Percentiles rank a stretch among this genome's conserved stretches.
phyloP scores from a whole-genome alignment of 2,888 invertebrate genomes.

The Ametastegia equiseti region DNA sequence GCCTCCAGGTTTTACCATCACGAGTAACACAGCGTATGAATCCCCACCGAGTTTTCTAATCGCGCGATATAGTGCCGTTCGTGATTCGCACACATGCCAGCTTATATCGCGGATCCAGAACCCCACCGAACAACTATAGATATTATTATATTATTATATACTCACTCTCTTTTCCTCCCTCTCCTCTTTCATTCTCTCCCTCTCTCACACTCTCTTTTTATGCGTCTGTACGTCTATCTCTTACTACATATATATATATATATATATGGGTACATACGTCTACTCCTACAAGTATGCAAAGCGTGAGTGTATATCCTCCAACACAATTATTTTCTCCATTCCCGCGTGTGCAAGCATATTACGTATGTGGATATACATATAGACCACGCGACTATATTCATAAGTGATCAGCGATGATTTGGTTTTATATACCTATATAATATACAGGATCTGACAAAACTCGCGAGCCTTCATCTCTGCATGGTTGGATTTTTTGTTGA shows the following conservation, averaged over 20 bases:
- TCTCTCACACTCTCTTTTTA: neutral
- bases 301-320: too few species aligned
- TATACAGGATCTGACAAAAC: too few species aligned
- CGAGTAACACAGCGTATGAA: too few species aligned
- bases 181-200: neutral
- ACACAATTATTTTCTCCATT: neutral
- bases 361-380: too few species aligned
- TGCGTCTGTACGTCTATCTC: neutral
- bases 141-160: neutral
- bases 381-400: too few species aligned
- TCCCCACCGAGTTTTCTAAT: conserved; percentile 43
- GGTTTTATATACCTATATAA: too few species aligned
- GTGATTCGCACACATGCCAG: conserved; percentile 21
- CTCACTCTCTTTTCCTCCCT: neutral
- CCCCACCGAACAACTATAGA: neutral
- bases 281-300: too few species aligned
- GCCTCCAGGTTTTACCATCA: conserved; percentile 33
- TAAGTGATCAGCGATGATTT: too few species aligned
- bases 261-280: too few species aligned
- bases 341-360: neutral
- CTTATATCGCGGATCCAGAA: conserved; percentile 25
- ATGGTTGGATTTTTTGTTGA: too few species aligned
- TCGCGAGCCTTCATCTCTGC: too few species aligned
- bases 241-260: neutral
- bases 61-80: conserved; percentile 24